Evolutionary conservation across 2,113 vertebrate genomes (phyloP), one percentile per base, ranked within the genome.

Genomic region (Zapornia atra): DNA sequence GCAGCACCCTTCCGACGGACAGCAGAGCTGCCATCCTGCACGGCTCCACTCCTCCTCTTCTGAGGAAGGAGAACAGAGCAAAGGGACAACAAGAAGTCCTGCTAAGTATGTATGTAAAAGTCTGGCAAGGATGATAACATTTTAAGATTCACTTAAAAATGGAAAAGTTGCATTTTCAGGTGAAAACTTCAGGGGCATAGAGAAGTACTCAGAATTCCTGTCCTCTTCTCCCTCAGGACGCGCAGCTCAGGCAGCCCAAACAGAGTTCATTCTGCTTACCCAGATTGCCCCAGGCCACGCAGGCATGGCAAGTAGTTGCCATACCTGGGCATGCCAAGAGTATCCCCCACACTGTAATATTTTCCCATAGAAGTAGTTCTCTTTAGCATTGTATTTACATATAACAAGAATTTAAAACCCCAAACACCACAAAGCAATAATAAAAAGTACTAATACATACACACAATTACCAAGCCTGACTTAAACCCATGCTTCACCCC

Each of bases 131-230:
- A 65, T 12, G 25, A 48, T 7, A 7, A 44, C 14, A 19, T 6
- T 34, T 61, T n/a, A n/a, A 71, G 4, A 44, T 18, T 24, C 50
- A 36, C 17, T 75, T 29, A 5, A 36, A 54, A 92, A 50, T 8
- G 7, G 17, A 10, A 5, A 75, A 59, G 33, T 28, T 85, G 60
- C 19, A 16, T 44, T 77, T 50, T 16, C 28, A 70, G 76, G n/a
- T 68, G 48, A 24, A 48, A 38, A 40, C 22, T 85, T 33, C 42
- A 81, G 40, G 64, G 9, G 40, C 2, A 0, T 9, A 36, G 46
- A 6, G 4, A 42, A 65, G 28, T 1, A 13, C 20, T 1, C 13
- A 18, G 36, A 22, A 36, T 0, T 12, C 1, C 26, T 12, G 14
- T 9, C 18, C 56, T 53, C 13, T 18, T 4, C 59, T 83, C 64